Conservation (phyloP, 2,113 vertebrate species). For the Cheilinus undulatus region DNA sequence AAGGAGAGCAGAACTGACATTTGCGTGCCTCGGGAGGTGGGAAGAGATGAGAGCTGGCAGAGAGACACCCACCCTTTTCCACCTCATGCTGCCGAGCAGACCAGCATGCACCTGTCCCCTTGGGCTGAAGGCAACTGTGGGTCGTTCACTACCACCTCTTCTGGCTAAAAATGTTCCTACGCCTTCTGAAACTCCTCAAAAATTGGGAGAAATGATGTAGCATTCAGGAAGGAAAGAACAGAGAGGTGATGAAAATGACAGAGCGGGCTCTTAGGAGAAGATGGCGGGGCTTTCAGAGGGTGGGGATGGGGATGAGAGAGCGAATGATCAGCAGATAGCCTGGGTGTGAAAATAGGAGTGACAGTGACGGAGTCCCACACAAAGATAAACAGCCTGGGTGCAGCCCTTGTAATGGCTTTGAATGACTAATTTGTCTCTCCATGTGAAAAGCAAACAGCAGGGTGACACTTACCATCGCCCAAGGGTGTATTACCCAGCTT, state of each 20-base stretch:
- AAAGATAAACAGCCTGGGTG: constrained; percentile 62
- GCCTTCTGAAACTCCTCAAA: neutral
- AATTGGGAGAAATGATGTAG: neutral
- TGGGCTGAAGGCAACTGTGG: constrained; percentile 11
- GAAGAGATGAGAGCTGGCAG: constrained; percentile 40
- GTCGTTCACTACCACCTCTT: neutral
- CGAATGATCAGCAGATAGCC: constrained; percentile 60
- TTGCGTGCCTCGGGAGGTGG: constrained; percentile 45
- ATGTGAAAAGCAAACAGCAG: constrained; percentile 69
- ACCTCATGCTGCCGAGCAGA: constrained; percentile 27
- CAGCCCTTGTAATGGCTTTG: constrained; percentile 63
- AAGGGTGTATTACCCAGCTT: constrained; percentile 50
- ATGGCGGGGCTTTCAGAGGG: neutral
- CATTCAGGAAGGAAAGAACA: neutral
- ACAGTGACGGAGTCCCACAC: constrained; percentile 66
- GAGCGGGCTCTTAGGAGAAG: constrained; percentile 55
- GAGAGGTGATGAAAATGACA: constrained; percentile 49
- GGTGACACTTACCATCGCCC: constrained; percentile 60
- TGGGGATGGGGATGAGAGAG: constrained; percentile 23
- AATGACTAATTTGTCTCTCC: constrained; percentile 74
- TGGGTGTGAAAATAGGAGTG: constrained; percentile 44
- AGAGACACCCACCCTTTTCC: constrained; percentile 17
- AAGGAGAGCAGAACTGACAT: constrained; percentile 47
- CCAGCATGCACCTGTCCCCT: constrained; percentile 69
- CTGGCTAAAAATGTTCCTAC: constrained; percentile 11